Base-by-base conservation (phyloP, 1,140 invertebrate species). In the Drosophila tsacasi region DNA sequence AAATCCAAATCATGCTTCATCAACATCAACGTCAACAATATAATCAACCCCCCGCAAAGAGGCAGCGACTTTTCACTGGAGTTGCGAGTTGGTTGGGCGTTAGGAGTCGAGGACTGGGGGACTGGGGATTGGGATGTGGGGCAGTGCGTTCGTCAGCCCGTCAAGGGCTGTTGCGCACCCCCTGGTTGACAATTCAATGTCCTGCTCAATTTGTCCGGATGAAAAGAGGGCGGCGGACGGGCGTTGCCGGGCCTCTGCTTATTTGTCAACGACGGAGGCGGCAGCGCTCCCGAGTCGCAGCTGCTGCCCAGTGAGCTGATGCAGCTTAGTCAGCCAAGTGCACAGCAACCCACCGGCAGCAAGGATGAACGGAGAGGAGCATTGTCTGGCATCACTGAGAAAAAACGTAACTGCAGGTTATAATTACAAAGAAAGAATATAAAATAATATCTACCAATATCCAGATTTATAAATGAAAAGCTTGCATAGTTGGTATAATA, bases 1-100 rank as follows among this genome's bases (percentile, higher is more conserved):
- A 90, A 90, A 84, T 86, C 83, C 76, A 86, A 90, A 90, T 90
- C 86, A 89, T 91, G 86, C 86, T 90, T 91, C 86, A 91, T 90
- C 85, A 90, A 90, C 85, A 80, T 90, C 86, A 91, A 91, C 86
- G 86, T 91, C 86, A 90, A 91, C 86, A 90, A 80, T 86, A 91
- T 90, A 91, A 91, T 86, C 86, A 86, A 76, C 60, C 81, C 79
- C 73, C 72, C 81, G 67, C 58, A 76, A 21, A 57, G 61, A 39
- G 59, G 55, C 49, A 49, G 65, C 68, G 68, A 72, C 64, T 72
- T 69, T 58, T 69, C 65, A 47, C 32, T 40, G 64, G 50, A 58
- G 64, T 47, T 68, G 64, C 55, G 13, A 64, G 65, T 46, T 13
- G 55, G 23, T 13, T 5, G 44, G 30, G 30, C 40, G 47, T 25